Evolutionary conservation across 2,113 vertebrate species (phyloP), one percentile per base, ranked within the genome.

Genomic region (Chionis minor): DNA sequence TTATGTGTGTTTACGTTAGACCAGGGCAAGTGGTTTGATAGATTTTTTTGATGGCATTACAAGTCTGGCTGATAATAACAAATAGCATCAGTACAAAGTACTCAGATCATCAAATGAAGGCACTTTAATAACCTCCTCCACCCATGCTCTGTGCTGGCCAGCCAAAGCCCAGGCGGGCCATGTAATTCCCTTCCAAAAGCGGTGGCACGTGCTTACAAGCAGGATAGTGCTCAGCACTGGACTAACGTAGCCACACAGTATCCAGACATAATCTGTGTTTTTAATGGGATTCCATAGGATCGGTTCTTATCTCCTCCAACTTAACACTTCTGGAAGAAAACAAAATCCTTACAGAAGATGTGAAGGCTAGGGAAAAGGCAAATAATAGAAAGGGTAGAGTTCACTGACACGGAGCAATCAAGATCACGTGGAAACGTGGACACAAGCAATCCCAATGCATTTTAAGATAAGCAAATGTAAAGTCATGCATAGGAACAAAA

Each of bases 401-500:
- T 84, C 56, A 56, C 38, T 38, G 72, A 84, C 17, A 54, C 16
- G 32, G 44, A 69, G 86, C 65, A 62, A 79, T 79, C 65, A 71
- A 21, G 59, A 65, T 74, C 86, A 71, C 83, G 10, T 49, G 81
- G 77, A 14, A 51, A 32, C 13, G 9, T 1, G 56, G 61, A 67
- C 51, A 56, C 52, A 38, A 74, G 69, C 32, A 81, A 69, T 45
- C 19, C 49, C 49, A 80, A 14, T 2, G 27, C 32, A 1, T 86
- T 78, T 79, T 26, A 56, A 96, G 88, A 92, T 81, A 92, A 88
- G 69, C 49, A 94, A 89, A 79, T 32, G 21, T 65, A 52, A 90
- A 90, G 56, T 79, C 72, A 69, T 23, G 30, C 61, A 63, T 38
- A 78, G 42, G n/a, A 94, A 81, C 59, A 95, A 83, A 94, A 78